Evolutionary conservation across 1,140 invertebrate species (phyloP).

Genomic region (Heliothis virescens): DNA sequence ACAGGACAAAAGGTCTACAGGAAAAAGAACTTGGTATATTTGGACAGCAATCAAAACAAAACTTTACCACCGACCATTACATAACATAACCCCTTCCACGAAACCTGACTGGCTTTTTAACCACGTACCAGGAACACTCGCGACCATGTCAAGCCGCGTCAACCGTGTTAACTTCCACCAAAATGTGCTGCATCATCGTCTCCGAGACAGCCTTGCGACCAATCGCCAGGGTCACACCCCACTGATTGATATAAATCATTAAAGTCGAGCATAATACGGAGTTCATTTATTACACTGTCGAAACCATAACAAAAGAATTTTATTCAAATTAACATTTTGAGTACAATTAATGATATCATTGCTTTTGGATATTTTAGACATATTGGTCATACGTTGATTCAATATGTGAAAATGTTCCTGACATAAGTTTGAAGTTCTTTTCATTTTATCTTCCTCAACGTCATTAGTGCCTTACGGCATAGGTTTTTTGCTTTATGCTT

Average conservation of each 20-base stretch:
- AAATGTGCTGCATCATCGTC: constrained; percentile 29
- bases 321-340: constrained; percentile 7
- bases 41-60: no score
- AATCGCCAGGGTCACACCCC: constrained; percentile 18
- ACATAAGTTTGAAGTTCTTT: no score
- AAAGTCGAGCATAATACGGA: constrained; percentile 22
- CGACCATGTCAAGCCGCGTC: constrained; percentile 14
- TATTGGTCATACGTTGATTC: no score
- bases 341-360: background rate
- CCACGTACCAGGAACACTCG: constrained; percentile 24
- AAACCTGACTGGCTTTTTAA: constrained; percentile 2
- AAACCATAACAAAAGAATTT: constrained; percentile 19
- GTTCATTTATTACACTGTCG: constrained; percentile 22
- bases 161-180: background rate
- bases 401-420: no score
- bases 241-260: constrained; percentile 38
- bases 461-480: no score
- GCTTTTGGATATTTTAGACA: background rate
- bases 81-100: constrained; percentile 10
- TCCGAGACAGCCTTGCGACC: constrained; percentile 41
- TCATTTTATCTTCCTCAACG: no score
- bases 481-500: no score
- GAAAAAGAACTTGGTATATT: no score
- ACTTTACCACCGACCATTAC: background rate
- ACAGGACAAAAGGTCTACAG: no score